phyloP scores from a whole-genome alignment of 2,113 vertebrate genomes.

The Cavia aperea region DNA sequence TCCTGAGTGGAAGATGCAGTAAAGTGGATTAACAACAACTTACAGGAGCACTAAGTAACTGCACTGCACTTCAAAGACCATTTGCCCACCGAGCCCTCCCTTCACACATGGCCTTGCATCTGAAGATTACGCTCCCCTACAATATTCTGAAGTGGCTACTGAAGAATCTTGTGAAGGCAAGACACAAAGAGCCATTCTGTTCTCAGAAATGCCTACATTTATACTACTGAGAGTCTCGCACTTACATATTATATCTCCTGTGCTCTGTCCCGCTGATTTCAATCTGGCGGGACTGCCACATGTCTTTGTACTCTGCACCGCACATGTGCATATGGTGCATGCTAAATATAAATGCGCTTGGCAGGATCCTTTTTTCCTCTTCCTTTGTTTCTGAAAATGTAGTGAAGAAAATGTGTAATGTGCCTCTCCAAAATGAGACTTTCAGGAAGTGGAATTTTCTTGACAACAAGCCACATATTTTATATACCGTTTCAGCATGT shows the following conservation, averaged over 20 bases:
- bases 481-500: background rate
- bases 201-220: conserved; percentile 66
- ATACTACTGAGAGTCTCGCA: conserved; percentile 59
- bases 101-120: conserved; percentile 48
- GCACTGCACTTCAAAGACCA: conserved; percentile 62
- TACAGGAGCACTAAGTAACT: conserved; percentile 45
- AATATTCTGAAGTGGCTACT: conserved; percentile 66
- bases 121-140: conserved; percentile 52
- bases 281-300: conserved; percentile 58
- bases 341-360: conserved; percentile 63
- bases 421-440: conserved; percentile 57
- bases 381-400: conserved; percentile 68
- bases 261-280: conserved; percentile 60
- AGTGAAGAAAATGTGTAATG: conserved; percentile 61
- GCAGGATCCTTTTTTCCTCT: conserved; percentile 52
- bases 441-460: conserved; percentile 56
- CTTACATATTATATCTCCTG: conserved; percentile 55
- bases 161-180: conserved; percentile 59
- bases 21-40: conserved; percentile 51
- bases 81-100: conserved; percentile 30
- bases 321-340: conserved; percentile 59
- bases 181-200: conserved; percentile 58
- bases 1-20: background rate
- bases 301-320: conserved; percentile 58
- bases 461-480: conserved; percentile 47